Evolutionary conservation across 2,113 vertebrate genomes (phyloP).

Genomic region (Pithys albifrons): DNA sequence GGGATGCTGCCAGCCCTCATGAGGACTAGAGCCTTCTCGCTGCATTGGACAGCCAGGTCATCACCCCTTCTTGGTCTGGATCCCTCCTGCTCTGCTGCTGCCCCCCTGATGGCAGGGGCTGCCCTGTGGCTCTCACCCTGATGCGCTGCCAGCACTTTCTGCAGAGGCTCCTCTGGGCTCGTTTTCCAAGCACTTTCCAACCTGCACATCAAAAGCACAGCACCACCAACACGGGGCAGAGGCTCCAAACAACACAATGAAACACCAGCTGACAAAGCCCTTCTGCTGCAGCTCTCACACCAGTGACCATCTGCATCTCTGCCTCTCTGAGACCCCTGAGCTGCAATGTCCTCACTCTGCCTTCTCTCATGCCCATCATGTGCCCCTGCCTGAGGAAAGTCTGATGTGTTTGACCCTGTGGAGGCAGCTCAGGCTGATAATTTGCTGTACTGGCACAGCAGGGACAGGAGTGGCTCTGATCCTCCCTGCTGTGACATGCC

Average conservation of each 20-base stretch:
- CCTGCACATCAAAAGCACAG: background rate
- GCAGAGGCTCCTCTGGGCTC: background rate
- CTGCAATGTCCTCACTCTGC: background rate
- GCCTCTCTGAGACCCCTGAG: background rate
- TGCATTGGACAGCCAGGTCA: background rate
- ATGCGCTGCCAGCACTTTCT: background rate
- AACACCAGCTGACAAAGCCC: background rate
- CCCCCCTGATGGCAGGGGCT: background rate
- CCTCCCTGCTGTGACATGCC: background rate
- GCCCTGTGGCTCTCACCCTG: background rate
- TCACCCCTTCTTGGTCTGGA: background rate
- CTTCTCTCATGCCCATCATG: background rate
- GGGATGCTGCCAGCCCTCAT: background rate
- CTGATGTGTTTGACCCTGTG: background rate
- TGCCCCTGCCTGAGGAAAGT: background rate
- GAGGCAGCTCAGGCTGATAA: background rate
- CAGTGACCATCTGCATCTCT: background rate
- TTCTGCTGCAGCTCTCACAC: fast-evolving
- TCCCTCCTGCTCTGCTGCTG: background rate
- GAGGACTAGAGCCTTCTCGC: background rate
- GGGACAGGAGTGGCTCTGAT: background rate
- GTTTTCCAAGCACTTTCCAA: background rate
- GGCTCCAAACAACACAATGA: background rate
- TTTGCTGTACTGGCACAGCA: background rate
- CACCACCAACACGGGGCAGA: background rate